Percentiles rank a stretch among this genome's conserved stretches.
Evolutionary conservation across 2,888 invertebrate genomes (phyloP).

Genomic region (Tineola bisselliella): DNA sequence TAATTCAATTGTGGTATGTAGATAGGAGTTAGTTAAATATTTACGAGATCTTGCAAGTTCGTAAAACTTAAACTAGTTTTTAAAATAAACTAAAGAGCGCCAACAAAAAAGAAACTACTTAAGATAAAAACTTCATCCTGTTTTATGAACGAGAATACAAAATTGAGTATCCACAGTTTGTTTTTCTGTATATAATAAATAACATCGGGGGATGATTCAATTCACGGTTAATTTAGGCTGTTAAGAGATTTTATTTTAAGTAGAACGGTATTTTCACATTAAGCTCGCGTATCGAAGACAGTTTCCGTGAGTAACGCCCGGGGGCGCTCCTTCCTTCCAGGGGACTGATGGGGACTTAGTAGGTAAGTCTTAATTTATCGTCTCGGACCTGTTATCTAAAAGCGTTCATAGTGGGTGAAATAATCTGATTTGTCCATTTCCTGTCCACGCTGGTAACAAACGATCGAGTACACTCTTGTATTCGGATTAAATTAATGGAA

Average conservation of each 20-base stretch:
- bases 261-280: conserved; percentile 12
- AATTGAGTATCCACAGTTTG: too few relatives aligned
- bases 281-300: conserved; percentile 10
- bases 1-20: too few relatives aligned
- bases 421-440: conserved; percentile 68
- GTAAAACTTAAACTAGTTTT: neutral
- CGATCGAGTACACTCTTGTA: conserved; percentile 5
- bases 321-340: conserved; percentile 30
- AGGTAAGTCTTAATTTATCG: conserved; percentile 67
- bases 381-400: conserved; percentile 46
- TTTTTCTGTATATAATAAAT: neutral
- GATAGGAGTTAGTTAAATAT: too few relatives aligned
- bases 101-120: too few relatives aligned
- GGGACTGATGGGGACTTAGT: conserved; percentile 58
- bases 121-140: too few relatives aligned
- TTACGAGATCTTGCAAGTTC: neutral
- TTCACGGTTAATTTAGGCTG: conserved; percentile 8
- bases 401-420: conserved; percentile 61
- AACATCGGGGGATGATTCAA: neutral
- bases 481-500: conserved; percentile 6
- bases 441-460: conserved; percentile 17
- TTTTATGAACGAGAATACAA: too few relatives aligned
- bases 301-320: conserved; percentile 45
- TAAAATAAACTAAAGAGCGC: too few relatives aligned
- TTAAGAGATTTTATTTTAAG: conserved; percentile 13